Evolutionary conservation across 2,888 invertebrate genomes (phyloP), one percentile per base, ranked within the genome.

Genomic region (Dasysyrphus albostriatus): DNA sequence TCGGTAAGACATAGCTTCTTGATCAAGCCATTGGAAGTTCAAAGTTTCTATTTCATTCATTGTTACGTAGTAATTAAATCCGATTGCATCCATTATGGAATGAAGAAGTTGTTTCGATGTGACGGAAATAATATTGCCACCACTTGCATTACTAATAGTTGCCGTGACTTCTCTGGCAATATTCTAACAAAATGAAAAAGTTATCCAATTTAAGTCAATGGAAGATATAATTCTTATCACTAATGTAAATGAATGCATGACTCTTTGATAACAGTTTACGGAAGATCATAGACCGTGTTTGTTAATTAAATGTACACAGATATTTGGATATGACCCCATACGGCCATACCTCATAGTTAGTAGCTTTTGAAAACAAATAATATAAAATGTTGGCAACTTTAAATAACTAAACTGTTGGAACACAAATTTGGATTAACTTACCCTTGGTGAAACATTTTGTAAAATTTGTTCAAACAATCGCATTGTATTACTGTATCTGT

Each of bases 11-110:
- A 10, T 19, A 9, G 56, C 56, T 16, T 61, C 10, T 4, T 70
- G 16, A 12, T 44, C 14, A 5, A 82, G 77, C 85, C 85, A 87
- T 0, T 24, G 54, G 8, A 78, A 87, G 1, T 59, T 8, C 29
- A 34, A 51, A n/a, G 16, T 42, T 0, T 54, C 5, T 16, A 77
- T 39, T 59, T 87, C 85, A 32, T 56, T 51, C 1, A 10, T 10
- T 19, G 78, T 54, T 9, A 72, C 74, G 39, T 87, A 79, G 39
- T 83, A 87, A 9, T 72, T 32, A 16, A 83, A 79, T 39, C 75
- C 74, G 2, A 87, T 83, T 10, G 78, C 87, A 49, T 87, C 87
- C 65, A 72, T 72, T 6, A 87, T 56, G n/a, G 83, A 83, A 32
- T 83, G 83, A 3, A 87, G 67, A 3, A 87, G 72, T 14, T 67